Conservation (phyloP, 2,797 vertebrate genomes). For the Aulostomus chinensis region DNA sequence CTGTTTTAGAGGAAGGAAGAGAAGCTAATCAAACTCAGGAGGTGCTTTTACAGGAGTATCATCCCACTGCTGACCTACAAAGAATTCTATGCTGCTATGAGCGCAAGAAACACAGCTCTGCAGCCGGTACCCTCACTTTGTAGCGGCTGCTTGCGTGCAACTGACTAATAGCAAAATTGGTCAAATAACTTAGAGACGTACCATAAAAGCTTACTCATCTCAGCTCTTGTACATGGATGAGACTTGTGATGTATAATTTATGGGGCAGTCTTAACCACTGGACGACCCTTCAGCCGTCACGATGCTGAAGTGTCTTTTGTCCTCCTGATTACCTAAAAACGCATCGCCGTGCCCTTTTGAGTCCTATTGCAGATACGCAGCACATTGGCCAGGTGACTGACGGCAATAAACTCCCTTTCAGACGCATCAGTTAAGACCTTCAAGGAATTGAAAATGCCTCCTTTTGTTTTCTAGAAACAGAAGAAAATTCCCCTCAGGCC, state of each 20-base stretch:
- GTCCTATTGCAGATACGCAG: conserved; percentile 23
- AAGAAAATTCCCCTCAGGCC: conserved; percentile 15
- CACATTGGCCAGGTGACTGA: conserved; percentile 32
- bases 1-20: too few relatives aligned
- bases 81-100: too few relatives aligned
- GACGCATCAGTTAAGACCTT: conserved; percentile 32
- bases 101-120: too few relatives aligned
- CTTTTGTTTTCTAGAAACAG: conserved; percentile 17
- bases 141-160: too few relatives aligned
- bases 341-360: conserved; percentile 14
- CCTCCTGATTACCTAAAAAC: conserved; percentile 28
- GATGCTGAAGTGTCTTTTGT: conserved; percentile 18
- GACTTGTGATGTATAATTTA: conserved; percentile 14
- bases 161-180: too few relatives aligned
- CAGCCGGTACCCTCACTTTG: too few relatives aligned
- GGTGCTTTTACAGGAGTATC: too few relatives aligned
- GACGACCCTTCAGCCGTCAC: conserved; percentile 4
- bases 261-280: conserved; percentile 1
- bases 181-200: too few relatives aligned
- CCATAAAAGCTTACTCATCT: neutral
- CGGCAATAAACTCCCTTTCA: conserved; percentile 37
- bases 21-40: too few relatives aligned
- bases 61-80: too few relatives aligned
- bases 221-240: conserved; percentile 2
- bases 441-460: conserved; percentile 37